Evolutionary conservation across 2,888 invertebrate species (phyloP), one percentile per base, ranked within the genome.

Genomic region (Platycheirus rosarum): DNA sequence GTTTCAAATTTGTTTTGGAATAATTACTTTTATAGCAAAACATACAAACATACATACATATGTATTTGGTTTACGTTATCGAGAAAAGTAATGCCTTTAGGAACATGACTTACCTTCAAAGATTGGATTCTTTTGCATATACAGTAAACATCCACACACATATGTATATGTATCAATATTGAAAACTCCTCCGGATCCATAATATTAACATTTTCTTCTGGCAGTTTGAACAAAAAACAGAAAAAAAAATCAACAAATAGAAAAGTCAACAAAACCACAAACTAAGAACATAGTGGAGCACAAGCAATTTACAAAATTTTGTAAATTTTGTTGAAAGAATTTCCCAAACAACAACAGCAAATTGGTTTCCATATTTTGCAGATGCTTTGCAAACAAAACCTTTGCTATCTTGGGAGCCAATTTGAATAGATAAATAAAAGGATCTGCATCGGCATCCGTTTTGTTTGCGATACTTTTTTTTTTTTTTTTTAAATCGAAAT

Each of bases 391-490:
- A 60, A 66, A 71, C 60, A 66, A 75, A 44, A 40, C 8, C 44
- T 60, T 60, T 68, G 60, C 55, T 82, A 71, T 82, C 76, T 63
- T 63, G 55, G 62, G 49, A 76, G 62, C 82, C 82, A 76, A 82
- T 82, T 82, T 82, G 76, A 76, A 76, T 82, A 68, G 71, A 82
- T 82, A 82, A 76, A 82, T 68, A 76, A 63, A 44, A 57, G 62
- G 46, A 57, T 23, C 66, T 55, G 42, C 55, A 65, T 48, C 51
- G 8, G 7, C 5, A 6, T 32, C 29, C 1, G 8, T 8, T 23
- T 32, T 35, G 55, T 35, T 35, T 65, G 63, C 9, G 29, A 42
- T 70, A 62, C 26, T 35, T 49, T 70, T 3, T 69, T n/a, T n/a
- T 35, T 49, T 70, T 3, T 23, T 23, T 6, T 23, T 23, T 4